Evolutionary conservation across 1,140 invertebrate genomes (phyloP), one percentile per base, ranked within the genome.

Genomic region (Drosophila kohkoa): DNA sequence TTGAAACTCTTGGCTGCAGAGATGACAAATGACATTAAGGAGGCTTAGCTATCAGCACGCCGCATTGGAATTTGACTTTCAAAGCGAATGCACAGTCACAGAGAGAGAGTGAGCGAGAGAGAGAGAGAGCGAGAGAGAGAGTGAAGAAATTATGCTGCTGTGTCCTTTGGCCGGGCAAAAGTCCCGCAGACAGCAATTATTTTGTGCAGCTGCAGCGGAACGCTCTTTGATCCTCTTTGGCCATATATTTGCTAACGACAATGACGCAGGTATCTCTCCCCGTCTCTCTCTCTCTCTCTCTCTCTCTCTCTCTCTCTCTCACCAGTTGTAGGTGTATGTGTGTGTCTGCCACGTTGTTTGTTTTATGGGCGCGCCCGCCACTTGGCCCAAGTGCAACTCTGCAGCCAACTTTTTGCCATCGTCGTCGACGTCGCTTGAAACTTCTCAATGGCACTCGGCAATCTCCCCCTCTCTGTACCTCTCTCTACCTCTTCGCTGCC

Each of bases 171-270:
- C 25, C 11, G 43, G 35, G 55, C 43, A 41, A 51, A 65, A 65
- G 51, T 65, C 63, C 28, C 59, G 60, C 65, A 75, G 73, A 75
- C 73, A 75, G 73, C 73, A 75, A 87, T 87, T 87, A 87, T 87
- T 75, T 77, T 80, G 65, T 69, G 72, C 62, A 70, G 66, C 75
- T 63, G 72, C 71, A 75, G 52, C 46, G 70, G 20, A 81, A 79
- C 75, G 83, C 83, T 65, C 82, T 88, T 87, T 83, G 83, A 87
- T 87, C 83, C 83, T 79, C 74, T 89, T 77, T 80, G 83, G 73
- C 70, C 80, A 83, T 87, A 88, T 87, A 87, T 87, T 87, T 87
- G 77, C 83, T 79, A 87, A 87, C 82, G 82, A 87, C 82, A 87
- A 87, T 88, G 83, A 80, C 70, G 82, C 83, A 79, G 79, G 71